phyloP scores from a whole-genome alignment of 2,113 vertebrate genomes.

The western clawed frog (Xenopus tropicalis) region DNA sequence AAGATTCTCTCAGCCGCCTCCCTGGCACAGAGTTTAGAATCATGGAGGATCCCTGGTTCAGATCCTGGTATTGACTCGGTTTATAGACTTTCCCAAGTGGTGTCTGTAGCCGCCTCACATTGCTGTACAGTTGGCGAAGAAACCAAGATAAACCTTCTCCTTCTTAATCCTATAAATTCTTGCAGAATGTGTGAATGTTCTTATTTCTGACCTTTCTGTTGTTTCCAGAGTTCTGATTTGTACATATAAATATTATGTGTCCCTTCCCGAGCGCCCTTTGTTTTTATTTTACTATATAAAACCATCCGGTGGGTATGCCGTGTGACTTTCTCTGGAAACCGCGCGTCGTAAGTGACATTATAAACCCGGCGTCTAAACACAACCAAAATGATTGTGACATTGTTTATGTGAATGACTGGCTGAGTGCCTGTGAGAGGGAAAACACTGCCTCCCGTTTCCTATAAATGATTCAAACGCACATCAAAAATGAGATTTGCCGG shows the following conservation, averaged over 20 bases:
- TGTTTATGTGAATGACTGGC: not conserved
- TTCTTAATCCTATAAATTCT: too few species aligned
- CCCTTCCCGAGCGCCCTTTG: conserved; percentile 2
- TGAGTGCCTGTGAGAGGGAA: not conserved
- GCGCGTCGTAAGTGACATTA: not conserved
- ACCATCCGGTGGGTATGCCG: not conserved
- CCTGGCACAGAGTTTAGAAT: too few species aligned
- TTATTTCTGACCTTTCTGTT: conserved; percentile 12
- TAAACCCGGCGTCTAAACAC: not conserved
- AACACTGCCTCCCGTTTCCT: not conserved
- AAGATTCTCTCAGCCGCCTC: too few species aligned
- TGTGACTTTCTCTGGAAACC: not conserved
- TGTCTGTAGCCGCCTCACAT: too few species aligned
- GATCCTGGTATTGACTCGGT: too few species aligned
- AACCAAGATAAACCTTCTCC: too few species aligned
- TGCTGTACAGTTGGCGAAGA: too few species aligned
- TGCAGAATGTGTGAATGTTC: too few species aligned
- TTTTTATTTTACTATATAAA: conserved; percentile 1
- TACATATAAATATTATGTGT: not conserved
- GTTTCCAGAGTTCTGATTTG: not conserved
- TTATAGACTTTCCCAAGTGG: too few species aligned
- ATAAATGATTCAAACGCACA: not conserved
- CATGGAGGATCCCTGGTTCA: too few species aligned
- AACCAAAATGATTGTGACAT: not conserved
- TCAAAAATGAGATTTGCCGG: too few species aligned